These are phyloP conservation scores for Cylindroiulus punctatus DNA, from an alignment of 2,888 invertebrate genomes.

Conservation along the genomic window DNA sequence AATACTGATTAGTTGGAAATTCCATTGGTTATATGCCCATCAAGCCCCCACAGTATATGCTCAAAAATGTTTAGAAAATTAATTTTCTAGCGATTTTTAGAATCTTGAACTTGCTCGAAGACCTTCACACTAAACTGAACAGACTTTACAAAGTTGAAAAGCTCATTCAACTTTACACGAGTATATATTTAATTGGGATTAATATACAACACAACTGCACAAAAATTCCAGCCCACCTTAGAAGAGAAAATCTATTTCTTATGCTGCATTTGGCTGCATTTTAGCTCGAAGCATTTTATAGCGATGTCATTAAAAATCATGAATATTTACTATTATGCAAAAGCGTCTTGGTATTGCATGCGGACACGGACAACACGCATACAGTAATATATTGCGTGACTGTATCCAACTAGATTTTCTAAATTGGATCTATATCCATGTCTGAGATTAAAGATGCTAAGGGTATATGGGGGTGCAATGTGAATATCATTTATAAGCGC, in stretches of 20 bases:
- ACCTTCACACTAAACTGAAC: too few species aligned
- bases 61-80: not conserved
- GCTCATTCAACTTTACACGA: too few species aligned
- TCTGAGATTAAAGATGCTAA: not conserved
- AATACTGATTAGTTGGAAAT: not conserved
- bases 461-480: not conserved
- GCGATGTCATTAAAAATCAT: not conserved
- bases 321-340: slow-evolving; percentile 23
- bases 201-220: not conserved
- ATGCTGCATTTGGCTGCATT: not conserved
- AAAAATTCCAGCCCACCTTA: not conserved
- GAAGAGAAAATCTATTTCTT: not conserved
- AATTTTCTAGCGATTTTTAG: not conserved
- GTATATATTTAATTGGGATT: too few species aligned
- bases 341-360: not conserved
- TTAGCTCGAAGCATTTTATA: not conserved
- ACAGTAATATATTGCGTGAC: slow-evolving; percentile 10
- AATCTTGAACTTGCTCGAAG: too few species aligned
- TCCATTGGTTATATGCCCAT: not conserved
- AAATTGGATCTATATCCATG: not conserved
- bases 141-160: too few species aligned
- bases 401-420: slow-evolving; percentile 23
- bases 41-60: too few species aligned
- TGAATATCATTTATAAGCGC: not conserved
- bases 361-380: not conserved